These are phyloP conservation scores for Galeruca laticollis DNA, from an alignment of 2,888 invertebrate species.

Conservation along the genomic window DNA sequence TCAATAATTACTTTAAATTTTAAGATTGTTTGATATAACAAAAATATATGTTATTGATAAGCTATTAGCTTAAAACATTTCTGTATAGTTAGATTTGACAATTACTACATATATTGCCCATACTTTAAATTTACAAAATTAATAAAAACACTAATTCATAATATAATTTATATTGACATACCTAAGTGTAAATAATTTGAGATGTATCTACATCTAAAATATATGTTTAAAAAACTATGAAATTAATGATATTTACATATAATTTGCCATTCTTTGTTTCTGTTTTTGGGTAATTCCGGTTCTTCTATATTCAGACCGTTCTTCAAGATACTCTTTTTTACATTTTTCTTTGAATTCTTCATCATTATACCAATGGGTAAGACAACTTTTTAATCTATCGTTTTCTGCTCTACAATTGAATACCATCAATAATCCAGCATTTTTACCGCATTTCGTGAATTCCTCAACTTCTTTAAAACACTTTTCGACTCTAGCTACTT, in stretches of 20 bases:
- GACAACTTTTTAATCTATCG: slow-evolving; percentile 76
- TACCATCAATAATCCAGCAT: slow-evolving; percentile 76
- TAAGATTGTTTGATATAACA: too few relatives aligned
- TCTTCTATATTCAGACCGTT: slow-evolving; percentile 83
- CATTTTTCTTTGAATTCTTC: slow-evolving; percentile 80
- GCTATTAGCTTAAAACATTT: too few relatives aligned
- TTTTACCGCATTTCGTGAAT: slow-evolving; percentile 80
- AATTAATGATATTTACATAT: slow-evolving; percentile 1
- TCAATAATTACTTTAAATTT: neutral
- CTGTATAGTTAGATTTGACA: too few relatives aligned
- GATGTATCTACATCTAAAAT: neutral
- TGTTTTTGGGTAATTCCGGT: slow-evolving; percentile 79
- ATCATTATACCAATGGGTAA: slow-evolving; percentile 82
- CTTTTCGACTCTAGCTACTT: slow-evolving; percentile 82
- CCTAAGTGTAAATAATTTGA: neutral
- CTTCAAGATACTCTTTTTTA: slow-evolving; percentile 82
- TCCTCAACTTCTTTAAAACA: slow-evolving; percentile 80
- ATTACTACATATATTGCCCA: too few relatives aligned
- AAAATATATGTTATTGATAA: too few relatives aligned
- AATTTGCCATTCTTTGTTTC: slow-evolving; percentile 38
- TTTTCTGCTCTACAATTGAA: slow-evolving; percentile 82
- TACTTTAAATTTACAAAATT: too few relatives aligned
- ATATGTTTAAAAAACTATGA: neutral
- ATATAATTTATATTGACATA: neutral
- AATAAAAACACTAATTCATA: too few relatives aligned